Evolutionary conservation across 2,113 vertebrate genomes (phyloP).

Genomic region (Larimichthys crocea): DNA sequence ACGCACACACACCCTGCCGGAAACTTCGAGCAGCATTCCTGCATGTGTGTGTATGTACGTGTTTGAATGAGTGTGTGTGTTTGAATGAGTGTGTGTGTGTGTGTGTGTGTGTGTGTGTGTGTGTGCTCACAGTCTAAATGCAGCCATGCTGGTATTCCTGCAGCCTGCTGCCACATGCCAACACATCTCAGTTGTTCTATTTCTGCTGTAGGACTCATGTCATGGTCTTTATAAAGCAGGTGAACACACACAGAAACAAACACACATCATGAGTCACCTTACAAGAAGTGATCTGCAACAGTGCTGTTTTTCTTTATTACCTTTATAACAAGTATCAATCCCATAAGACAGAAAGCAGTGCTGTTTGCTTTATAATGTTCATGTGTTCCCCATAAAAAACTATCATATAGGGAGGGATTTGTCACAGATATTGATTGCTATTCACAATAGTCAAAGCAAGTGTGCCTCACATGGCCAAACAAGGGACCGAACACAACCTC

Average conservation of each 20-base stretch:
- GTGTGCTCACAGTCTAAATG: conserved; percentile 75
- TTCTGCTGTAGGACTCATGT: conserved; percentile 66
- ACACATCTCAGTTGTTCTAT: conserved; percentile 78
- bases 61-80: conserved; percentile 18
- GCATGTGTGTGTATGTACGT: conserved; percentile 38
- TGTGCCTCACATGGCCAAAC: no score
- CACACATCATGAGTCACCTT: background rate
- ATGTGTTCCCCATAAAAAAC: no score
- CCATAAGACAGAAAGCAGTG: no score
- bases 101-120: conserved; percentile 37
- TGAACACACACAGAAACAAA: conserved; percentile 27
- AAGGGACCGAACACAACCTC: no score
- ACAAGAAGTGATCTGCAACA: background rate
- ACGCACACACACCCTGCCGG: conserved; percentile 8
- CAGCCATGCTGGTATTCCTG: conserved; percentile 61
- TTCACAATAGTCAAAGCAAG: no score
- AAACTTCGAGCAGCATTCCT: conserved; percentile 80
- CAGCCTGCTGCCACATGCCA: conserved; percentile 76
- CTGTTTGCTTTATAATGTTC: no score
- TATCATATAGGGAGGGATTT: no score
- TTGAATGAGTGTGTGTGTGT: conserved; percentile 17
- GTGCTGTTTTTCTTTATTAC: background rate
- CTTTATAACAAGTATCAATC: no score
- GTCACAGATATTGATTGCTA: no score
- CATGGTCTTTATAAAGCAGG: conserved; percentile 61